These are phyloP conservation scores for Exephanes ischioxanthus DNA, from an alignment of 2,888 invertebrate genomes.

Conservation along the genomic window DNA sequence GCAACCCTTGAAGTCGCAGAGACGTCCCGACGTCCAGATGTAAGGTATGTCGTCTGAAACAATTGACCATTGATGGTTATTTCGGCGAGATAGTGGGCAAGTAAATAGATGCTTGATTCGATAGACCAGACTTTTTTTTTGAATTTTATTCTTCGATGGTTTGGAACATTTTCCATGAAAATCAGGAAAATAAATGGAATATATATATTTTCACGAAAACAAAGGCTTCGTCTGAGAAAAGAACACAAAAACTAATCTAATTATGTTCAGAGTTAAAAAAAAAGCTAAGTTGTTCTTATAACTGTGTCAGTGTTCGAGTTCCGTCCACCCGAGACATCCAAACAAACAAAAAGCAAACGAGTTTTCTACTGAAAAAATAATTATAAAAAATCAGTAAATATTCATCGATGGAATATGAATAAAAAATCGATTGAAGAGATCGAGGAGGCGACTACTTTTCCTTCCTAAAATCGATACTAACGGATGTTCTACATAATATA, in stretches of 20 bases:
- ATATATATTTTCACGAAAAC: background rate
- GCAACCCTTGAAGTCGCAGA: constrained; percentile 97
- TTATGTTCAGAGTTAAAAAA: too few species aligned
- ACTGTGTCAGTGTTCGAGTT: too few species aligned
- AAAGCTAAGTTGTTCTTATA: too few species aligned
- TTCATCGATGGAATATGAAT: background rate
- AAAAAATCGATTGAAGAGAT: constrained; percentile 47
- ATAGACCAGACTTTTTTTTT: too few species aligned
- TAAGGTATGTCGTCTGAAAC: constrained; percentile 93
- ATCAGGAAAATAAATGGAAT: too few species aligned
- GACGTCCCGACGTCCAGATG: constrained; percentile 96
- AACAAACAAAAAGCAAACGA: background rate
- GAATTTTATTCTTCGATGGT: too few species aligned
- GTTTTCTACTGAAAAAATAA: background rate
- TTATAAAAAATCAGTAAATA: background rate
- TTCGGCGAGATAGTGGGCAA: background rate
- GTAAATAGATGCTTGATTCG: too few species aligned
- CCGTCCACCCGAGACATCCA: background rate
- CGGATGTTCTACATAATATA: too few species aligned
- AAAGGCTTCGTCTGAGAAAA: background rate
- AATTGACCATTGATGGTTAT: background rate
- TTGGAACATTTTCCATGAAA: too few species aligned
- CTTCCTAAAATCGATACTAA: too few species aligned
- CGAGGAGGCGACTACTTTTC: constrained; percentile 24
- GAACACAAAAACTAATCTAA: too few species aligned